Evolutionary conservation across 2,113 vertebrate genomes (phyloP).

Genomic region (Scophthalmus maximus): DNA sequence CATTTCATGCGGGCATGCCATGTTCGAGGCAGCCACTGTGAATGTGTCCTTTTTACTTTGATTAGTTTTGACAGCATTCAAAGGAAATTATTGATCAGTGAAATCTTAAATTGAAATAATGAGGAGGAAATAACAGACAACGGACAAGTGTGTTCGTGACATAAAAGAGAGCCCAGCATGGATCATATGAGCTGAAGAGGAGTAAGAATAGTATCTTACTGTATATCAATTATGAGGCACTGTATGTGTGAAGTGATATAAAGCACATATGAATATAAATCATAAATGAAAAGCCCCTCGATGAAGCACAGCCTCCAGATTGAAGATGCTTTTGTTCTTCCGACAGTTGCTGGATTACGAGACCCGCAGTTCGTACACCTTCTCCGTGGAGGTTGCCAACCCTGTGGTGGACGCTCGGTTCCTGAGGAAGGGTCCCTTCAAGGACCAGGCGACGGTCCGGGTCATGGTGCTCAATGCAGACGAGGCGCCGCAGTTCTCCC

Average conservation of each 20-base stretch:
- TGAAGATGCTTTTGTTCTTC: slow-evolving; percentile 20
- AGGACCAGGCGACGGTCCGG: slow-evolving; percentile 87
- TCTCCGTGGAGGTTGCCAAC: slow-evolving; percentile 90
- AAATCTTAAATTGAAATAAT: not conserved
- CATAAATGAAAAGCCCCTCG: slow-evolving; percentile 27
- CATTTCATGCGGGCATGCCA: not conserved
- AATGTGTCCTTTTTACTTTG: slow-evolving; percentile 26
- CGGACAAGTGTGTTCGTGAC: too few species aligned
- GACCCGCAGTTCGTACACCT: slow-evolving; percentile 84
- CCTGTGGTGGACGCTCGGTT: slow-evolving; percentile 87
- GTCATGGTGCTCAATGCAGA: slow-evolving; percentile 89
- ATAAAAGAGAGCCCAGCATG: slow-evolving; percentile 1
- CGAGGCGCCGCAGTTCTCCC: slow-evolving; percentile 88
- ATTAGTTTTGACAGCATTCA: slow-evolving; percentile 10
- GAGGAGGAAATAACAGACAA: not conserved
- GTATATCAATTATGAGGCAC: slow-evolving; percentile 27
- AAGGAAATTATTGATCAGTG: slow-evolving; percentile 33
- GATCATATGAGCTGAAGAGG: slow-evolving; percentile 9
- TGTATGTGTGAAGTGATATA: slow-evolving; percentile 6
- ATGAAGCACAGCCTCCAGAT: not conserved
- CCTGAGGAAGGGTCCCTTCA: slow-evolving; percentile 88
- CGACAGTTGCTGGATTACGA: slow-evolving; percentile 89
- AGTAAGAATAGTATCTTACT: not conserved
- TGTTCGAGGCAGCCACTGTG: slow-evolving; percentile 31
- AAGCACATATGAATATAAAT: slow-evolving; percentile 22